Percentiles rank a stretch among this genome's conserved stretches.
phyloP scores from a whole-genome alignment of 1,140 invertebrate genomes.

The Zaprionus gabonicus region DNA sequence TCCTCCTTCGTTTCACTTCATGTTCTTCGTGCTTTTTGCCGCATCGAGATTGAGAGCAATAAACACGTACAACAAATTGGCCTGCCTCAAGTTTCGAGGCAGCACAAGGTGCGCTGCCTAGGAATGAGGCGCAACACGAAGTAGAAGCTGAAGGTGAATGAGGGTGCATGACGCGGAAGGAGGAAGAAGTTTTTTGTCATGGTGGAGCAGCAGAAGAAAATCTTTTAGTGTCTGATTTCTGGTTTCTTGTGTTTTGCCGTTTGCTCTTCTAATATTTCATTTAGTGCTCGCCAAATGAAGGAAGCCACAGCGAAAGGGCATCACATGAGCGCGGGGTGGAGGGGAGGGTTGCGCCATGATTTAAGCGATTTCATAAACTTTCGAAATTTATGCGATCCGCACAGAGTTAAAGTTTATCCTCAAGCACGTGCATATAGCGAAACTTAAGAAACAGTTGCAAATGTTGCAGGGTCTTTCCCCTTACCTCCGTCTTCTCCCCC shows the following conservation, averaged over 20 bases:
- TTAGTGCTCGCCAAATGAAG: slow-evolving; percentile 31
- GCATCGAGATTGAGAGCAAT: slow-evolving; percentile 50
- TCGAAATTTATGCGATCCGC: slow-evolving; percentile 32
- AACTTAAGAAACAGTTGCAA: slow-evolving; percentile 24
- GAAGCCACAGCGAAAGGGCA: background rate
- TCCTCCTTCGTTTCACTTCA: background rate
- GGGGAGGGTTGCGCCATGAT: slow-evolving; percentile 5
- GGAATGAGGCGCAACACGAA: background rate
- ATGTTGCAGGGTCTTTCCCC: background rate
- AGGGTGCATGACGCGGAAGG: background rate
- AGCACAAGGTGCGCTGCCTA: slow-evolving; percentile 15
- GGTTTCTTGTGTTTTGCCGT: slow-evolving; percentile 39
- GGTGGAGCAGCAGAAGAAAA: background rate
- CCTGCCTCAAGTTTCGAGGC: slow-evolving; percentile 47
- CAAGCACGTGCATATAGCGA: slow-evolving; percentile 36
- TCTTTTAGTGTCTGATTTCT: slow-evolving; percentile 39
- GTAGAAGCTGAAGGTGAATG: background rate
- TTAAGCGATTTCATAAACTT: slow-evolving; percentile 49
- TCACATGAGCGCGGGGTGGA: background rate
- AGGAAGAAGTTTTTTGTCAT: background rate
- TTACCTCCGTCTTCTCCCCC: background rate
- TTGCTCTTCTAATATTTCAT: slow-evolving; percentile 49
- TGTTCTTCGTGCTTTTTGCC: slow-evolving; percentile 1
- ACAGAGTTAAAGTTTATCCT: slow-evolving; percentile 30
- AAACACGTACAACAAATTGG: slow-evolving; percentile 61